Evolutionary conservation across 2,888 invertebrate species (phyloP).

Genomic region (Iphiclides podalirius): DNA sequence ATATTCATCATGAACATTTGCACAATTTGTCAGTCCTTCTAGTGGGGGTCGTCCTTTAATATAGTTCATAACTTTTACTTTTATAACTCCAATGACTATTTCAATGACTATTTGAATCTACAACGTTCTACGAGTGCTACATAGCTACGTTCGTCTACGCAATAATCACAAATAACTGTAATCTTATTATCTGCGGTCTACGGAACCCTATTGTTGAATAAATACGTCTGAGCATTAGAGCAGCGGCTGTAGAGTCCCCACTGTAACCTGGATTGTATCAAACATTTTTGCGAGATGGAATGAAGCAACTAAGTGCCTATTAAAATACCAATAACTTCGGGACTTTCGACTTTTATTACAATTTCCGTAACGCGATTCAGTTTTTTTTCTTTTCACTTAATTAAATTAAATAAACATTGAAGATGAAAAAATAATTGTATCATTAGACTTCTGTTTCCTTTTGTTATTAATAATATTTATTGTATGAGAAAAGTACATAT

Average conservation of each 20-base stretch:
- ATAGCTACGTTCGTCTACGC: constrained; percentile 1
- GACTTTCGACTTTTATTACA: constrained; percentile 1
- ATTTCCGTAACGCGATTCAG: not conserved
- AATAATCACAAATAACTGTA: not conserved
- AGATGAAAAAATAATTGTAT: too few relatives aligned
- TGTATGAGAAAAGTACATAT: too few relatives aligned
- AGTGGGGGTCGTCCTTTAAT: too few relatives aligned
- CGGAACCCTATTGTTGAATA: constrained; percentile 1
- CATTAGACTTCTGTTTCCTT: too few relatives aligned
- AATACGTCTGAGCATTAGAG: not conserved
- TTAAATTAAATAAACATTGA: too few relatives aligned
- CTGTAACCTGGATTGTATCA: constrained; percentile 2
- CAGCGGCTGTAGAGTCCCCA: not conserved
- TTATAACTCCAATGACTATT: too few relatives aligned
- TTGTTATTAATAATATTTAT: too few relatives aligned
- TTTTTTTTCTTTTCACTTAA: not conserved
- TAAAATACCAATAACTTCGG: constrained; percentile 7
- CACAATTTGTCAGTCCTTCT: too few relatives aligned
- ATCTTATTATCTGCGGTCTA: not conserved
- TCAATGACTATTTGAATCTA: not conserved
- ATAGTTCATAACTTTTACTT: too few relatives aligned
- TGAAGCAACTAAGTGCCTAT: constrained; percentile 8
- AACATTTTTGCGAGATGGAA: constrained; percentile 5
- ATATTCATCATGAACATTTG: too few relatives aligned
- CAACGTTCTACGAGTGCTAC: not conserved